Evolutionary conservation across 2,113 vertebrate genomes (phyloP), one percentile per base, ranked within the genome.

Genomic region (Gobius niger): DNA sequence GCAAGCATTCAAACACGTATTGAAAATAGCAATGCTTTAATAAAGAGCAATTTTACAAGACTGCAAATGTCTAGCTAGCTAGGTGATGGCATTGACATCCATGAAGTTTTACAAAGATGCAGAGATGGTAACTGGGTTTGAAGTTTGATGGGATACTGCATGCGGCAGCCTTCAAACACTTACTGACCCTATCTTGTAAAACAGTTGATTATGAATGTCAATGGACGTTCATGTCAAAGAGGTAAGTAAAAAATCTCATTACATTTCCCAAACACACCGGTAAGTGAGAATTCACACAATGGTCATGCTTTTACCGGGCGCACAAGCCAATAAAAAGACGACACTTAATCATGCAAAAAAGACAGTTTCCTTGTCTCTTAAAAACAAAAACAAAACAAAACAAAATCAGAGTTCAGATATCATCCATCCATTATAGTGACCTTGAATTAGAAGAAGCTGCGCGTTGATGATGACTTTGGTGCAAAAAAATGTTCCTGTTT

Each of bases 391-490:
- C 68, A 80, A 0, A 74, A 68, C 67, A 81, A 78, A 18, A 68
- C 79, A 0, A 74, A 68, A 69, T 85, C 79, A 72, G 76, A 87
- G 79, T 87, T 90, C 83, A 81, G 86, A 84, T 87, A 84, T 76
- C 85, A 85, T 89, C 85, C 87, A 81, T 87, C 84, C 81, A 5
- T 24, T 24, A 24, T 86, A 76, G 83, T 89, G 82, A 88, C 82
- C 83, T 89, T 87, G 86, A 89, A 84, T 86, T 87, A 89, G 88
- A 88, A 90, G 85, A 90, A 91, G 90, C 90, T 91, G 90, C 90
- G 88, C 90, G 84, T 91, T 86, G 90, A 90, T 90, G 90, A 90
- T 89, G 88, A 90, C 90, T 91, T 91, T 91, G 90, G 90, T 91
- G 90, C 89, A 90, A 91, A 91, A 90, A 88, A 91, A 91, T 89